phyloP scores from a whole-genome alignment of 2,113 vertebrate species.

The Pachycephala philippinensis region DNA sequence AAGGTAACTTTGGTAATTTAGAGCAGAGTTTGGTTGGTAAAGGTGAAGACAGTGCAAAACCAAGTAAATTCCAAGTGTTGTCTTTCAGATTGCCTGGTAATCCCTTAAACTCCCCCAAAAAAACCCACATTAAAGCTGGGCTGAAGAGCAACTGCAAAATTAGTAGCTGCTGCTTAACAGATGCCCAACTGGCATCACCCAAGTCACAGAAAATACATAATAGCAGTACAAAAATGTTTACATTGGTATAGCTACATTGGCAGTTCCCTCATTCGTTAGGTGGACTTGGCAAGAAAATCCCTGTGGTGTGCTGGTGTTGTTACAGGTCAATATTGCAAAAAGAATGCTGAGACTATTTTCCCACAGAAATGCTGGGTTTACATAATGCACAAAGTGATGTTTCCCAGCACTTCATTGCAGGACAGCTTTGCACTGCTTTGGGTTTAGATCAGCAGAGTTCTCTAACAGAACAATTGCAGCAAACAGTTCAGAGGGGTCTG shows the following conservation, averaged over 20 bases:
- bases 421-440: background rate
- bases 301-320: background rate
- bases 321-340: background rate
- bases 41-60: background rate
- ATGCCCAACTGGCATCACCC: background rate
- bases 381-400: background rate
- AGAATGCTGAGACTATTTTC: background rate
- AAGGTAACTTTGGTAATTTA: background rate
- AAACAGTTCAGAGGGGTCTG: background rate
- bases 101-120: background rate
- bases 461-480: background rate
- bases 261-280: background rate
- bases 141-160: background rate
- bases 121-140: background rate
- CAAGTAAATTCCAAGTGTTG: background rate
- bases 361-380: background rate
- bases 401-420: background rate
- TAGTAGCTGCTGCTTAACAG: background rate
- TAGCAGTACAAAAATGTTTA: background rate
- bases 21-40: background rate
- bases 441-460: background rate
- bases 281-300: background rate
- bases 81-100: background rate
- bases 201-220: background rate
- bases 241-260: background rate